Percentiles rank a stretch among this genome's conserved stretches.
Evolutionary conservation across 1,140 invertebrate genomes (phyloP).

Genomic region (Cotesia vestalis): DNA sequence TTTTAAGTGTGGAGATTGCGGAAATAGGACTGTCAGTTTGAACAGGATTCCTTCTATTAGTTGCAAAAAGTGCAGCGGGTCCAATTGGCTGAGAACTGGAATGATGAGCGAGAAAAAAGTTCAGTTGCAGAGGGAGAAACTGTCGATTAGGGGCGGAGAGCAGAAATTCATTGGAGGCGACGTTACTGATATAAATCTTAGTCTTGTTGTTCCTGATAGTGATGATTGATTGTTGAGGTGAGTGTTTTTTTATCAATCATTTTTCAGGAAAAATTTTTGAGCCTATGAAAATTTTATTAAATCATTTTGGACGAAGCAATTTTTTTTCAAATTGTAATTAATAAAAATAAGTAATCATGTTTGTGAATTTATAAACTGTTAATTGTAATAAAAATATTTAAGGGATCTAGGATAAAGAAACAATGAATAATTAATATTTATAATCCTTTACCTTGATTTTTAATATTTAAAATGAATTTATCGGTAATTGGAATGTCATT

Average conservation of each 20-base stretch:
- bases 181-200: constrained; percentile 71
- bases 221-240: not conserved
- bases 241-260: not conserved
- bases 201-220: constrained; percentile 72
- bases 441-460: constrained; percentile 24
- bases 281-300: no score
- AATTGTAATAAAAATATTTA: not conserved
- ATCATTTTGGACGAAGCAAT: no score
- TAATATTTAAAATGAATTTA: constrained; percentile 23
- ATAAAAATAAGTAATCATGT: no score
- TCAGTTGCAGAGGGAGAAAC: constrained; percentile 61
- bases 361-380: not conserved
- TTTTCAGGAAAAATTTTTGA: no score
- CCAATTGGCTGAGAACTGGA: constrained; percentile 78
- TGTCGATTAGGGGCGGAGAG: constrained; percentile 79
- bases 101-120: constrained; percentile 82
- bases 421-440: not conserved
- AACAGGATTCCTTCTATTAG: constrained; percentile 78
- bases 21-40: constrained; percentile 80
- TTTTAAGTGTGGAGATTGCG: constrained; percentile 89
- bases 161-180: constrained; percentile 73
- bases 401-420: not conserved
- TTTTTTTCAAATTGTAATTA: no score
- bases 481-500: constrained; percentile 37
- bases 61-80: constrained; percentile 81